Evolutionary conservation across 2,888 invertebrate species (phyloP).

Genomic region (Metallyticus violacea): DNA sequence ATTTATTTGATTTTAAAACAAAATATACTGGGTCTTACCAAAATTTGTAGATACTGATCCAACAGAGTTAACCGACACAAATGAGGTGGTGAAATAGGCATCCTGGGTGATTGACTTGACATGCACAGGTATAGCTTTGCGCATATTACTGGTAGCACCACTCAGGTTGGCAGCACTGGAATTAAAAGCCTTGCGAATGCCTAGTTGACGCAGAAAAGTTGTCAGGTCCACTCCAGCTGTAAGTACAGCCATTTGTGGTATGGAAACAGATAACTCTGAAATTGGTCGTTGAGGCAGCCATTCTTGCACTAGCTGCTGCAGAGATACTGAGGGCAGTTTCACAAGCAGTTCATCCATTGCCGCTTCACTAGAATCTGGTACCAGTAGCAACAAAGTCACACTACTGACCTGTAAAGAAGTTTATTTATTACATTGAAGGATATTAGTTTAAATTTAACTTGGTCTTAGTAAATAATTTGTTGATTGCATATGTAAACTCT

Average conservation of each 20-base stretch:
- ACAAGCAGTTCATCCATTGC: slow-evolving; percentile 35
- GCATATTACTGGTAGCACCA: background rate
- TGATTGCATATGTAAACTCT: no score
- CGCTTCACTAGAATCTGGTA: slow-evolving; percentile 38
- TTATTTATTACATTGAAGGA: background rate
- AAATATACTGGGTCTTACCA: slow-evolving; percentile 33
- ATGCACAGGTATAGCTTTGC: slow-evolving; percentile 19
- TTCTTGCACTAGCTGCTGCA: slow-evolving; percentile 32
- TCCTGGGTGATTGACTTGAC: slow-evolving; percentile 39
- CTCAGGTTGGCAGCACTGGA: slow-evolving; percentile 25
- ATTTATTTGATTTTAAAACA: no score
- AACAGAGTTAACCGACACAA: slow-evolving; percentile 41
- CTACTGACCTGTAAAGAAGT: slow-evolving; percentile 34
- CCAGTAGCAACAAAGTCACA: slow-evolving; percentile 38
- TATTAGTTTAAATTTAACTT: no score
- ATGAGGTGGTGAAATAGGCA: slow-evolving; percentile 42
- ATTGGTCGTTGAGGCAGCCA: slow-evolving; percentile 31
- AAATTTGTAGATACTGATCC: slow-evolving; percentile 38
- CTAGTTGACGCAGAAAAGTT: slow-evolving; percentile 38
- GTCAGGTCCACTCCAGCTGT: slow-evolving; percentile 39
- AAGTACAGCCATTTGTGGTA: slow-evolving; percentile 41
- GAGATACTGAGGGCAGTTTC: slow-evolving; percentile 30
- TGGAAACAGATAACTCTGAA: slow-evolving; percentile 39
- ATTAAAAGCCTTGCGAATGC: slow-evolving; percentile 37
- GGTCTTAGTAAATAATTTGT: no score